Conservation (phyloP, 2,888 invertebrate species). For the Acanthosepion pharaonis region DNA sequence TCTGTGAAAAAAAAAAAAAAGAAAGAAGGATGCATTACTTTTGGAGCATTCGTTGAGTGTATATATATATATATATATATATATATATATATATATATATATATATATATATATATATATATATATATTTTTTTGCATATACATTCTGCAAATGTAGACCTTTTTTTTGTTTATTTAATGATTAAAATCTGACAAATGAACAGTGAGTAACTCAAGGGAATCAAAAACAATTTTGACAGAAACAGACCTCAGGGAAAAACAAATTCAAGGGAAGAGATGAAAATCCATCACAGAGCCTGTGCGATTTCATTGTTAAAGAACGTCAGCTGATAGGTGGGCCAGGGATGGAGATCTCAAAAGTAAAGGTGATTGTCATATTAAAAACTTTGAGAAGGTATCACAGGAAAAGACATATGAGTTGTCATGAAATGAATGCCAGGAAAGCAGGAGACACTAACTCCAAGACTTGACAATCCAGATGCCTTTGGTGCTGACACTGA, state of each 20-base stretch:
- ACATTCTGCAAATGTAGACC: too few relatives aligned
- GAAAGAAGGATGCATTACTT: too few relatives aligned
- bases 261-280: neutral
- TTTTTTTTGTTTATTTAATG: neutral
- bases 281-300: neutral
- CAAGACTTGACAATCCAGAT: conserved; percentile 33
- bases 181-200: neutral
- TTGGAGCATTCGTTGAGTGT: too few relatives aligned
- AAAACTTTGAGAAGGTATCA: neutral
- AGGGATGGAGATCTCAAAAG: neutral
- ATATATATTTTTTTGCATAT: too few relatives aligned
- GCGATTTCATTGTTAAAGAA: neutral
- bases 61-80: too few relatives aligned
- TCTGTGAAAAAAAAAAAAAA: too few relatives aligned
- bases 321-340: neutral
- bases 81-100: too few relatives aligned
- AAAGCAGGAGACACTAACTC: neutral
- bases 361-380: neutral
- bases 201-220: neutral
- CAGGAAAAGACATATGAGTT: too few relatives aligned
- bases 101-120: too few relatives aligned
- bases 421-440: neutral
- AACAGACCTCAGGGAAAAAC: neutral
- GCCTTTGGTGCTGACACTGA: neutral
- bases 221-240: neutral